These are phyloP conservation scores for Cebus imitator DNA, from an alignment of 2,113 vertebrate genomes.

Conservation along the genomic window DNA sequence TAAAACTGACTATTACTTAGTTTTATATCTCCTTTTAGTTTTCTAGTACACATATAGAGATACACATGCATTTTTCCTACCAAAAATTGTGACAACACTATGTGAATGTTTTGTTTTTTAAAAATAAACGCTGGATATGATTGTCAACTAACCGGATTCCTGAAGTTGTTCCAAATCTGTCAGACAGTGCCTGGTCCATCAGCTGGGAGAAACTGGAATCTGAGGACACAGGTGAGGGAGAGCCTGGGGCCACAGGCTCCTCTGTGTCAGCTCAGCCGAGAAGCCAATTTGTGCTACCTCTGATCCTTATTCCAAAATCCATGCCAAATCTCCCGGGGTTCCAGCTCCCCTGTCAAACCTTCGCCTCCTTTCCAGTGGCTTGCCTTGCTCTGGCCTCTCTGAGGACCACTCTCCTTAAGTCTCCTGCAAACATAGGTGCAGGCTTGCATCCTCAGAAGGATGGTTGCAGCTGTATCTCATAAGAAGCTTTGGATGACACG, in stretches of 20 bases:
- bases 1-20: not conserved
- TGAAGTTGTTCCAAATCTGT: not conserved
- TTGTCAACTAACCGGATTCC: not conserved
- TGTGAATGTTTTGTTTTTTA: not conserved
- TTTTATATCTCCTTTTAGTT: not conserved
- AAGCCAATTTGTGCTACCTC: not conserved
- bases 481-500: not conserved
- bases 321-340: not conserved
- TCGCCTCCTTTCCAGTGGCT: not conserved
- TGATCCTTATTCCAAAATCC: not conserved
- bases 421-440: not conserved
- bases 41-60: not conserved
- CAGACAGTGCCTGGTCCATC: not conserved
- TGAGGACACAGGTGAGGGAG: not conserved
- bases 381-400: not conserved
- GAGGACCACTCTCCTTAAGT: not conserved
- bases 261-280: not conserved
- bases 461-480: not conserved
- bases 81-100: not conserved
- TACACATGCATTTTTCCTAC: not conserved
- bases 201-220: not conserved
- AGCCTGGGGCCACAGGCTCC: not conserved
- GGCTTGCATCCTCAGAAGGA: not conserved
- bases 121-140: not conserved
- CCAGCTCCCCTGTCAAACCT: not conserved